Base-by-base conservation (phyloP, 53 echinoderm and acorn worm genomes). In the Apostichopus leukothele region DNA sequence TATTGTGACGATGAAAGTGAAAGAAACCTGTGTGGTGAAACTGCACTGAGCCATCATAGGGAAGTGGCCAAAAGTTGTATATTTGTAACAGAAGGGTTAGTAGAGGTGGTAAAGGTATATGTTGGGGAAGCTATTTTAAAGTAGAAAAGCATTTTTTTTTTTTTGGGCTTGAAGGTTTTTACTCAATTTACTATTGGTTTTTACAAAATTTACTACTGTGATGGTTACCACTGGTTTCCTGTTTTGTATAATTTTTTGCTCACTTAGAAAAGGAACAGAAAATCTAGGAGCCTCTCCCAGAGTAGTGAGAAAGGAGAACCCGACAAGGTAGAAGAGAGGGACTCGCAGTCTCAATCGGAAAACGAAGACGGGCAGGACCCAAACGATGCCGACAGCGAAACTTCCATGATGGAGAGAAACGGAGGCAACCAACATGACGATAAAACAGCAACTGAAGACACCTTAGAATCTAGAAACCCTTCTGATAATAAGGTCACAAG, bases 341-440 rank as follows among this genome's bases (percentile, higher is more conserved):
- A 92, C 19, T 93, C 94, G 6, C 93, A 91, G 16, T 79, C 88
- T 76, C 95, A 95, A 61, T 97, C 97, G n/a, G 95, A 95, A 8
- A 93, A 94, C 74, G 95, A 97, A 74, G 94, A 93, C 19, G 94
- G 86, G 3, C 89, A 83, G 78, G 95, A 98, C 67, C 94, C 96
- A 9, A 96, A 98, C 73, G 98, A 98, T 83, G 98, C 98, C 6
- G 98, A 98, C 91, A 98, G 98, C 71, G 98, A 98, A 74, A 94
- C 98, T 8, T 98, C 98, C 7, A 88, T 97, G 55, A 91, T 95
- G 91, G 94, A 95, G n/a, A 90, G 97, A 59, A 92, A 91, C 5
- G 92, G 91, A 26, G 93, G 88, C 20, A 85, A 85, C 60, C 67
- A 66, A 18, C n/a, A 85, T 18, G 67, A 67, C 16, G 60, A 78